Conservation (phyloP, 2,113 vertebrate species). For the Vanacampus margaritifer region DNA sequence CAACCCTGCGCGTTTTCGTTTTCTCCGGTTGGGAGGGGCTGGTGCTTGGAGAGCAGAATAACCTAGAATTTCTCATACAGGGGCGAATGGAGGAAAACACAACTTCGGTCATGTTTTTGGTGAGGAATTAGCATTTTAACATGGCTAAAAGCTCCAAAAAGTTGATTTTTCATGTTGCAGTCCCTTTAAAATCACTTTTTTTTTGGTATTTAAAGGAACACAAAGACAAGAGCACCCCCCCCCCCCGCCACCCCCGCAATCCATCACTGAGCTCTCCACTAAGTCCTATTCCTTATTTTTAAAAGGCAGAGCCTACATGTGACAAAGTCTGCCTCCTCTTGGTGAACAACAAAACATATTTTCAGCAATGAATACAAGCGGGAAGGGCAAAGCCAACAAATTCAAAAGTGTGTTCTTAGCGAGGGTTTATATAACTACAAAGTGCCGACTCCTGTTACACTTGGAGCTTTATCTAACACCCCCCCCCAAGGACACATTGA, state of each 20-base stretch:
- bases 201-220: too few relatives aligned
- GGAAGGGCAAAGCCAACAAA: not conserved
- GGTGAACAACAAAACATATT: conserved; percentile 24
- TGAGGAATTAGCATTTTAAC: too few relatives aligned
- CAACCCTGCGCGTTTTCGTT: too few relatives aligned
- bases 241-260: not conserved
- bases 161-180: too few relatives aligned
- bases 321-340: conserved; percentile 39
- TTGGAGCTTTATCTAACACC: conserved; percentile 19
- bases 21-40: too few relatives aligned
- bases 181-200: too few relatives aligned
- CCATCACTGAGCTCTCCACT: conserved; percentile 19
- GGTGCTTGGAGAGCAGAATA: too few relatives aligned
- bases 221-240: not conserved
- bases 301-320: conserved; percentile 3
- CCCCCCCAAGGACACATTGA: conserved; percentile 31
- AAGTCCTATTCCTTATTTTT: conserved; percentile 16
- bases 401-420: not conserved
- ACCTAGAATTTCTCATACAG: too few relatives aligned
- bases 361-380: conserved; percentile 5
- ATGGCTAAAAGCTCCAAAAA: too few relatives aligned
- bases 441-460: conserved; percentile 47
- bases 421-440: conserved; percentile 32
- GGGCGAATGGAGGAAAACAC: too few relatives aligned
- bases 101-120: too few relatives aligned